Evolutionary conservation across 2,797 vertebrate genomes (phyloP), one percentile per base, ranked within the genome.

Genomic region (Urocyon cinereoargenteus): DNA sequence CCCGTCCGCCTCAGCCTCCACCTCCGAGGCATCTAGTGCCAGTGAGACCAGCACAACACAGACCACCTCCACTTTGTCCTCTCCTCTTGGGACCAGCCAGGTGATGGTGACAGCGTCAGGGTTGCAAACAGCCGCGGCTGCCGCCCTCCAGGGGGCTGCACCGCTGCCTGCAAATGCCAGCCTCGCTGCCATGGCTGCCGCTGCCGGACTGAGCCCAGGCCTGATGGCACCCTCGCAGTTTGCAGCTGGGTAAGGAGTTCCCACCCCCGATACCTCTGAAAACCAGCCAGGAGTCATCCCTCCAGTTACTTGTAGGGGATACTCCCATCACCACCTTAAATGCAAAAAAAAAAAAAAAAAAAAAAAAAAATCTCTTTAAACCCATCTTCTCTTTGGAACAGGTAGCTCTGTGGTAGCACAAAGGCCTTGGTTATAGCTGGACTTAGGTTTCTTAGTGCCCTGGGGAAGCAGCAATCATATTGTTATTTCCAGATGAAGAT

Each of bases 161-260:
- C 99, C 99, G 98, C 96, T 99, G 98, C 99, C 99, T 98, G 99
- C 99, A 97, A 99, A 99, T 7, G 99, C 99, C 94, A 99, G 99
- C 98, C 99, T 99, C 34, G 99, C 99, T 28, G 99, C 99, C 91
- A 99, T 99, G 99, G 99, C 99, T 86, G 99, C 99, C 61, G 99
- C 99, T 28, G 99, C 99, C 6, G 99, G 99, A 5, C 99, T 99
- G 45, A 99, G 98, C 98, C 99, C 99, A 34, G 99, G 99, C 96
- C 99, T 99, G 97, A 99, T 99, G 99, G 99, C 99, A 36, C 99
- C 99, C 96, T 99, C 99, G 0, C 99, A 99, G 99, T 99, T 99
- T 95, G 97, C 99, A 91, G 99, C 99, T 98, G 99, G 99, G 99
- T 99, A 98, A 99, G 99, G 98, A 83, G 26, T 45, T 26, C 89